Evolutionary conservation across 2,888 invertebrate species (phyloP).

Genomic region (Pseudococcus viburni): DNA sequence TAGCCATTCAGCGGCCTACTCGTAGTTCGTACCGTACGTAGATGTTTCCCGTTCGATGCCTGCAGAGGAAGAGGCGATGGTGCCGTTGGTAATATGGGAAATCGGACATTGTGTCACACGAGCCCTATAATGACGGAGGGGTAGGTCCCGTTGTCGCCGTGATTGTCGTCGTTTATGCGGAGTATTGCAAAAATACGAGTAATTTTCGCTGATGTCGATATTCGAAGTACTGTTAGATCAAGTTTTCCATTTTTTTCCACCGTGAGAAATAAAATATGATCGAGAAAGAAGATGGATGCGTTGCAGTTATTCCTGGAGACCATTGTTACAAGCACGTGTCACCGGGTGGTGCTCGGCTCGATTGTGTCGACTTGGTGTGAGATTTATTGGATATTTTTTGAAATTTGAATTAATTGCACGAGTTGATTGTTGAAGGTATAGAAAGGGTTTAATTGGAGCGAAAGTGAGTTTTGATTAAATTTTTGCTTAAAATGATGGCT

Average conservation of each 20-base stretch:
- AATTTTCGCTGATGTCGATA: neutral
- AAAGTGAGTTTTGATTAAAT: too few species aligned
- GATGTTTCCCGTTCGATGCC: neutral
- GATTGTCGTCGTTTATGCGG: neutral
- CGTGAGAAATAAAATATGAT: neutral
- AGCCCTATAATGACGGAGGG: neutral
- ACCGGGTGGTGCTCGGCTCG: neutral
- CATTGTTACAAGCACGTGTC: neutral
- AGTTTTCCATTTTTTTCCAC: neutral
- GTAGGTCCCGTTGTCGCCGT: neutral
- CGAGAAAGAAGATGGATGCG: neutral
- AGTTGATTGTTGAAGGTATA: too few species aligned
- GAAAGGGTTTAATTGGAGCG: too few species aligned
- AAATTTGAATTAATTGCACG: too few species aligned
- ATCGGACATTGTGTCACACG: neutral
- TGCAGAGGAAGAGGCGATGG: neutral
- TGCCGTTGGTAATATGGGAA: neutral
- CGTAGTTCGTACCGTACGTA: neutral
- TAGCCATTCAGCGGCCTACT: neutral
- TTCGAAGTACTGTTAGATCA: neutral
- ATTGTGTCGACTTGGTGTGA: neutral
- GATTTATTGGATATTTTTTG: neutral
- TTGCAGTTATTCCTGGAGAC: neutral
- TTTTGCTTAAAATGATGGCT: too few species aligned
- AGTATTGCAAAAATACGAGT: constrained; percentile 33